These are phyloP conservation scores for Bedellia somnulentella DNA, from an alignment of 2,888 invertebrate species.

Conservation along the genomic window DNA sequence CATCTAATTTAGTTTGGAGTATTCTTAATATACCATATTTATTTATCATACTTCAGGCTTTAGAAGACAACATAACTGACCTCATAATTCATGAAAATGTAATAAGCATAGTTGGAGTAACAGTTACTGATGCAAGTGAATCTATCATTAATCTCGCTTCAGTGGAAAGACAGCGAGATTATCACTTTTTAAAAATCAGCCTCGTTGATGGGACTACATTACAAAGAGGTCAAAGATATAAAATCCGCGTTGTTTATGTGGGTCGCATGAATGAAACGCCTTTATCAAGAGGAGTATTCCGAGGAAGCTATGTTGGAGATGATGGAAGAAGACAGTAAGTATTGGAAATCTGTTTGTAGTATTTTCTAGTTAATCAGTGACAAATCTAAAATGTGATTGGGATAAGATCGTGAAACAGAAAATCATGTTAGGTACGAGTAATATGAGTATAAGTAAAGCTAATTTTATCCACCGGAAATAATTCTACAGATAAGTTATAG, in stretches of 20 bases:
- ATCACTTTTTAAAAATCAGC: conserved; percentile 35
- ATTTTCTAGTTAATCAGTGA: no score
- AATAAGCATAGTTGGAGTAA: conserved; percentile 19
- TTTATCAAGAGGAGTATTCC: conserved; percentile 39
- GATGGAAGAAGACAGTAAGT: conserved; percentile 31
- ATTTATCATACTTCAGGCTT: conserved; percentile 20
- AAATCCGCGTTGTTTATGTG: no score
- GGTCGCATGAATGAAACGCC: conserved; percentile 51
- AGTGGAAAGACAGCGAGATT: conserved; percentile 23
- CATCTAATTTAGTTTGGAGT: neutral
- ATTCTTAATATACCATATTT: neutral
- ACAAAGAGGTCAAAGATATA: conserved; percentile 15
- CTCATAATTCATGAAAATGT: conserved; percentile 42
- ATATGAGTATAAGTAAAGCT: no score
- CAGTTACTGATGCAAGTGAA: conserved; percentile 16
- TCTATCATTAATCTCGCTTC: conserved; percentile 16
- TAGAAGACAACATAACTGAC: conserved; percentile 16
- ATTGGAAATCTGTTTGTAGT: no score
- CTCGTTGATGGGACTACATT: conserved; percentile 23
- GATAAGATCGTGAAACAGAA: no score
- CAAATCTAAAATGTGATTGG: no score
- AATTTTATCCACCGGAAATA: no score
- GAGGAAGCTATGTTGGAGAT: conserved; percentile 32
- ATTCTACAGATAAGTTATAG: no score
- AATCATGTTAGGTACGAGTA: no score